Conservation (phyloP, 2,113 vertebrate genomes). For the Passer montanus region DNA sequence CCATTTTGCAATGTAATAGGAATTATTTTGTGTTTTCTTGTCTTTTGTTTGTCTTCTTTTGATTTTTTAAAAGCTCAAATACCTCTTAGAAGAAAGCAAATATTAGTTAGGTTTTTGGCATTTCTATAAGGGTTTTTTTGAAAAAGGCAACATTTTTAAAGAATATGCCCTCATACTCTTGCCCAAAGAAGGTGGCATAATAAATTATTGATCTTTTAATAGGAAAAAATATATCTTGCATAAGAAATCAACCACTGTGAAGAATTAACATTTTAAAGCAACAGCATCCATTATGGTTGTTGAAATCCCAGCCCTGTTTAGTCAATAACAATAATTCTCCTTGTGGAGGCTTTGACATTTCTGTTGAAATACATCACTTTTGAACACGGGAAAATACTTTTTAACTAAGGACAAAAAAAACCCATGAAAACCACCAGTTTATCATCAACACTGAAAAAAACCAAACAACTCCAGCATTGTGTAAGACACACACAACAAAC, state of each 20-base stretch:
- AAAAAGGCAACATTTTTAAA: background rate
- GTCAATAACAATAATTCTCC: background rate
- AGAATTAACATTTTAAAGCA: background rate
- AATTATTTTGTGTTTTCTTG: background rate
- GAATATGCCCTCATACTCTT: background rate
- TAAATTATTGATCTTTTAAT: background rate
- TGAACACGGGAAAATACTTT: background rate
- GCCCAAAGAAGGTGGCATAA: background rate
- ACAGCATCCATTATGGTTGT: background rate
- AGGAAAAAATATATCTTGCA: background rate
- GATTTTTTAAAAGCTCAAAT: background rate
- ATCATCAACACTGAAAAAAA: background rate
- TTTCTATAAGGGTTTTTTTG: background rate
- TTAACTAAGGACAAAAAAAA: background rate
- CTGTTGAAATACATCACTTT: background rate
- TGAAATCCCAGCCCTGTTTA: background rate
- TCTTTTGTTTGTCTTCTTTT: background rate
- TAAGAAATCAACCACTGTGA: background rate
- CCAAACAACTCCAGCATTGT: accelerated
- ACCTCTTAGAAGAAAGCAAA: background rate
- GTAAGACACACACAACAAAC: background rate
- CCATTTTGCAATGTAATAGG: background rate
- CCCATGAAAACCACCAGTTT: background rate
- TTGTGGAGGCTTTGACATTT: background rate
- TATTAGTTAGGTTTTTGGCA: background rate